phyloP scores from a whole-genome alignment of 2,888 invertebrate genomes.

The Papilio demoleus region DNA sequence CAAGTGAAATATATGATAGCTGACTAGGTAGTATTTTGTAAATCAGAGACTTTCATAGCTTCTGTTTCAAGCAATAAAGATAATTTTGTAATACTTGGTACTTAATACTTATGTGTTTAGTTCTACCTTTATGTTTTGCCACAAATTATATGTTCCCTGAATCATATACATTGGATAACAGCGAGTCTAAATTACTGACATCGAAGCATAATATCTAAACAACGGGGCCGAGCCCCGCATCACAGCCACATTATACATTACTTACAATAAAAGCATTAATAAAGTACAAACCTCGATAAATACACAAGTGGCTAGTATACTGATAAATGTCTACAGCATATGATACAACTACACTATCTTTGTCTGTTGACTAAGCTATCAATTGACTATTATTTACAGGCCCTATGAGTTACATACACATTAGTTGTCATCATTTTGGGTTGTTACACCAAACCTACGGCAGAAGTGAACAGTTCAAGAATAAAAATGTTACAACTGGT shows the following conservation, averaged over 20 bases:
- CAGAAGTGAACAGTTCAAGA: neutral
- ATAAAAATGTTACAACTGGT: neutral
- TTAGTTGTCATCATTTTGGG: slow-evolving; percentile 52
- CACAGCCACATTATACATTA: slow-evolving; percentile 81
- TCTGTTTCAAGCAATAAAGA: slow-evolving; percentile 57
- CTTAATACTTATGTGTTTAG: slow-evolving; percentile 38
- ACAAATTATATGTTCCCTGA: slow-evolving; percentile 14
- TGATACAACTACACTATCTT: slow-evolving; percentile 58
- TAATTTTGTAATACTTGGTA: slow-evolving; percentile 44
- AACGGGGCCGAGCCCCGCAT: slow-evolving; percentile 70
- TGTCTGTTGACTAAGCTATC: slow-evolving; percentile 59
- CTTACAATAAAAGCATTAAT: slow-evolving; percentile 74
- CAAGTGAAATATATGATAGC: slow-evolving; percentile 56
- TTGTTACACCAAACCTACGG: too few species aligned
- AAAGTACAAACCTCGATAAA: slow-evolving; percentile 69
- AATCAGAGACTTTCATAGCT: slow-evolving; percentile 50
- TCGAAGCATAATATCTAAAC: slow-evolving; percentile 74
- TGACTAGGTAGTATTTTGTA: slow-evolving; percentile 66
- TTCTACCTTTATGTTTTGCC: slow-evolving; percentile 34
- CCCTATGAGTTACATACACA: slow-evolving; percentile 55
- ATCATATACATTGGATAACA: slow-evolving; percentile 24
- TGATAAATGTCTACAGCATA: slow-evolving; percentile 59
- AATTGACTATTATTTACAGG: slow-evolving; percentile 76
- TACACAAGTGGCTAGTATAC: slow-evolving; percentile 62
- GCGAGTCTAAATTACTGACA: slow-evolving; percentile 74